Percentiles rank a stretch among this genome's conserved stretches.
Evolutionary conservation across 2,888 invertebrate genomes (phyloP).

Genomic region (Cetonia aurata): DNA sequence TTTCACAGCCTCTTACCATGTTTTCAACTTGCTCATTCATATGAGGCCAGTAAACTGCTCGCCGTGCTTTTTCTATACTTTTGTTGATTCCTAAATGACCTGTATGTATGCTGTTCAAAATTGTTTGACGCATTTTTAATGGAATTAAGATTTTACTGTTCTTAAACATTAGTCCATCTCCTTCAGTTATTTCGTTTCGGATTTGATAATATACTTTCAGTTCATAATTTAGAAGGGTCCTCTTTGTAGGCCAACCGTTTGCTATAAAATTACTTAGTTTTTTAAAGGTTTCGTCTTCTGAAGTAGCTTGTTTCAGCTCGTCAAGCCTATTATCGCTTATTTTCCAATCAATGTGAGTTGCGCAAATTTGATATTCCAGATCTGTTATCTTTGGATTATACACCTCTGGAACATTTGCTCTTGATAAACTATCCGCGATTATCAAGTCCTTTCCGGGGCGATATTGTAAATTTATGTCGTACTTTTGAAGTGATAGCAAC

Average conservation of each 20-base stretch:
- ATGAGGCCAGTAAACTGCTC: slow-evolving; percentile 26
- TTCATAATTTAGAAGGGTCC: slow-evolving; percentile 6
- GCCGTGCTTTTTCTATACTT: slow-evolving; percentile 22
- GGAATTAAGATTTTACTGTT: slow-evolving; percentile 24
- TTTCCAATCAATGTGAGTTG: not conserved
- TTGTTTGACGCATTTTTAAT: slow-evolving; percentile 22
- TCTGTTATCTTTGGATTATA: not conserved
- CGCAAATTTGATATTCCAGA: not conserved
- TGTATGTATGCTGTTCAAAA: slow-evolving; percentile 40
- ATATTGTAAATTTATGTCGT: slow-evolving; percentile 42
- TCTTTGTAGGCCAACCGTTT: slow-evolving; percentile 20
- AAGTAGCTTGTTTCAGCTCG: not conserved
- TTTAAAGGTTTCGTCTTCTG: too few species aligned
- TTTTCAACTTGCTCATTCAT: slow-evolving; percentile 8
- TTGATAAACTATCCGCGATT: not conserved
- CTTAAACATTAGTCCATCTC: slow-evolving; percentile 11
- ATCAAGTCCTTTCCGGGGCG: not conserved
- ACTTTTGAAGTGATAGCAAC: slow-evolving; percentile 45
- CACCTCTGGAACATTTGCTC: not conserved
- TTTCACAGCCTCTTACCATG: slow-evolving; percentile 12
- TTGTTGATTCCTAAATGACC: slow-evolving; percentile 40
- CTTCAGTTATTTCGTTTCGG: slow-evolving; percentile 14
- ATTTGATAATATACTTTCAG: slow-evolving; percentile 17
- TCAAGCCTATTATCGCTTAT: not conserved
- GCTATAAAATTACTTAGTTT: not conserved